Base-by-base conservation (phyloP, 2,113 vertebrate species). In the Opisthocomus hoazin region DNA sequence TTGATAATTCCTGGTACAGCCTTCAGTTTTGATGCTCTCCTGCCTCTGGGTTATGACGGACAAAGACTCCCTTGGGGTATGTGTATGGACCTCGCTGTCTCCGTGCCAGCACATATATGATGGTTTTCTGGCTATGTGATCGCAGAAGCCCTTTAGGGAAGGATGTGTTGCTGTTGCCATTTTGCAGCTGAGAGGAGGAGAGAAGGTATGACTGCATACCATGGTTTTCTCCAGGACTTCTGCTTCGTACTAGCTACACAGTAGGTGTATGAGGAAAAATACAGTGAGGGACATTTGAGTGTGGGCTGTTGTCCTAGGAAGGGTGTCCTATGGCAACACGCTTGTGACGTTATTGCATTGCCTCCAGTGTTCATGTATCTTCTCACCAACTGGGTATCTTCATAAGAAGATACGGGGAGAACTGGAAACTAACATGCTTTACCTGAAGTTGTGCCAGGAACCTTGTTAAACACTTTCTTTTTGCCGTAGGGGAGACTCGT, bases 371-470 rank as follows among this genome's bases (percentile, higher is more conserved):
- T 93, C 41, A 8, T 54, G 27, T 43, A 29, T 63, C 66, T 73
- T 71, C 86, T 92, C 23, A 4, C 27, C 2, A 9, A 34, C 21
- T n/a, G 37, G 11, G 4, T 80, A 37, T 77, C 79, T 97, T 76
- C 2, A 0, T 63, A 63, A 86, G 63, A 83, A 73, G 61, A 34
- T 73, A 66, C 1, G 14, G n/a, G 71, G n/a, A 86, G 58, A 94
- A 76, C 76, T 66, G 87, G 84, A 84, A 94, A 58, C 64, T 37
- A 66, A 84, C 53, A 24, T 14, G 69, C 16, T 88, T 84, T 81
- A 71, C 94, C 86, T 91, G 77, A 84, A 87, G 78, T 84, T 91
- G 51, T 84, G 80, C 76, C 86, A 89, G 57, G 20, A 53, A 90
- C 64, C 41, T 81, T 66, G 58, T 84, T 89, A 87, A 84, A 63